These are phyloP conservation scores for Mechanitis mazaeus DNA, from an alignment of 2,888 invertebrate species.

Conservation along the genomic window DNA sequence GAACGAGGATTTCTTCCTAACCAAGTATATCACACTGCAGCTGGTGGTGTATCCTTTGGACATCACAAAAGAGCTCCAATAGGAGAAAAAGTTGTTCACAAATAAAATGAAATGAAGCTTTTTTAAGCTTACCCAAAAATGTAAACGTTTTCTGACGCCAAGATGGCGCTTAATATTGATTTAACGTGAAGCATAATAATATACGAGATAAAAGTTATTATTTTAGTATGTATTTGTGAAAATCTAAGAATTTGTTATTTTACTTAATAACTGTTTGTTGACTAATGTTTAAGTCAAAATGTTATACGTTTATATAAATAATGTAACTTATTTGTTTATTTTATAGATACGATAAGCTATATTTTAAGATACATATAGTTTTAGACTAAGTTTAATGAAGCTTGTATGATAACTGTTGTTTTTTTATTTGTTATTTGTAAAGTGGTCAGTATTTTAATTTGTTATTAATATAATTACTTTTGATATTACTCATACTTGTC, in stretches of 20 bases:
- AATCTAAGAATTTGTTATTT: background rate
- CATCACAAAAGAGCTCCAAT: constrained; percentile 65
- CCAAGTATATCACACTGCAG: constrained; percentile 68
- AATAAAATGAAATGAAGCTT: constrained; percentile 25
- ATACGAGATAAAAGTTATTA: background rate
- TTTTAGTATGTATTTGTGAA: background rate
- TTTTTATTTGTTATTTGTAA: constrained; percentile 23
- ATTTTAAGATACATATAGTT: constrained; percentile 2
- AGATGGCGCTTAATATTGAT: too few relatives aligned
- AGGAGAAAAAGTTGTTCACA: constrained; percentile 35
- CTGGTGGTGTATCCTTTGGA: constrained; percentile 63
- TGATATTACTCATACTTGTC: background rate
- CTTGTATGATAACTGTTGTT: constrained; percentile 13
- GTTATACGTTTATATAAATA: constrained; percentile 18
- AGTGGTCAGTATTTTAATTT: constrained; percentile 48
- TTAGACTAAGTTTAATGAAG: constrained; percentile 1
- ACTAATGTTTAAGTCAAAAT: constrained; percentile 8
- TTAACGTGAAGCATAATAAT: too few relatives aligned
- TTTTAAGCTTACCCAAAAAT: too few relatives aligned
- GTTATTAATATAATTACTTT: constrained; percentile 39
- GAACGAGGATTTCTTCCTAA: constrained; percentile 71
- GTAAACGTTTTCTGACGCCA: too few relatives aligned
- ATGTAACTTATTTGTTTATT: constrained; percentile 13
- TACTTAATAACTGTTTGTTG: constrained; percentile 8
- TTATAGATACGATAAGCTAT: constrained; percentile 13